Percentiles rank a stretch among this genome's conserved stretches.
These are phyloP conservation scores for Chlorospingus flavigularis DNA, from an alignment of 2,797 vertebrate species.

Conservation along the genomic window DNA sequence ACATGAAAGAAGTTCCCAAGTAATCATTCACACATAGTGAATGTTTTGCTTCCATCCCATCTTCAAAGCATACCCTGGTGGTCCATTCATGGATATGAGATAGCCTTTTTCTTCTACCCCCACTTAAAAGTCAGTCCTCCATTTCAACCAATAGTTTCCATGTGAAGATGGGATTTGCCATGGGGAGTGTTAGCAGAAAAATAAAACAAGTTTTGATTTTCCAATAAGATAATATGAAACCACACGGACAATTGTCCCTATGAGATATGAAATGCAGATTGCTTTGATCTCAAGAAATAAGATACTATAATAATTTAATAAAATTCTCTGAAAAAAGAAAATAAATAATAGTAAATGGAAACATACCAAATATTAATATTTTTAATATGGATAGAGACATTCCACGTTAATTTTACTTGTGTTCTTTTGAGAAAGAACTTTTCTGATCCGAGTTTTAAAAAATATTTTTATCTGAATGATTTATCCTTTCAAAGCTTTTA, in stretches of 20 bases:
- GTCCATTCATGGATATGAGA: background rate
- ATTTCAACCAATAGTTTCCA: slow-evolving; percentile 24
- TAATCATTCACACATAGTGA: background rate
- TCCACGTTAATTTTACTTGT: background rate
- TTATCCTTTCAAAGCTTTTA: background rate
- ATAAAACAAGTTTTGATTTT: slow-evolving; percentile 47
- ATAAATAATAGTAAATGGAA: slow-evolving; percentile 46
- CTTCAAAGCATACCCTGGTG: slow-evolving; percentile 13
- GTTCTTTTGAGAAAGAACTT: background rate
- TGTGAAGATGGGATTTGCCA: slow-evolving; percentile 34
- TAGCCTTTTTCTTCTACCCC: background rate
- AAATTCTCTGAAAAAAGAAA: background rate
- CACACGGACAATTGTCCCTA: background rate
- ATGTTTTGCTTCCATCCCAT: background rate
- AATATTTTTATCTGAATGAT: background rate
- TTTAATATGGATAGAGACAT: background rate
- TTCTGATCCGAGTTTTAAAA: background rate
- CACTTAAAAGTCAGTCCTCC: slow-evolving; percentile 15
- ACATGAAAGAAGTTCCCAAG: background rate
- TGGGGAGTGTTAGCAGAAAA: background rate
- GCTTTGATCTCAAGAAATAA: slow-evolving; percentile 30
- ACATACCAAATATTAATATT: slow-evolving; percentile 8
- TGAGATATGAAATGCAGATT: slow-evolving; percentile 47
- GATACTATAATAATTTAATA: background rate
- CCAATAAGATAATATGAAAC: slow-evolving; percentile 32